Percentiles rank a stretch among this genome's conserved stretches.
phyloP scores from a whole-genome alignment of 2,888 invertebrate species.

The Drosophila nr. medialis region DNA sequence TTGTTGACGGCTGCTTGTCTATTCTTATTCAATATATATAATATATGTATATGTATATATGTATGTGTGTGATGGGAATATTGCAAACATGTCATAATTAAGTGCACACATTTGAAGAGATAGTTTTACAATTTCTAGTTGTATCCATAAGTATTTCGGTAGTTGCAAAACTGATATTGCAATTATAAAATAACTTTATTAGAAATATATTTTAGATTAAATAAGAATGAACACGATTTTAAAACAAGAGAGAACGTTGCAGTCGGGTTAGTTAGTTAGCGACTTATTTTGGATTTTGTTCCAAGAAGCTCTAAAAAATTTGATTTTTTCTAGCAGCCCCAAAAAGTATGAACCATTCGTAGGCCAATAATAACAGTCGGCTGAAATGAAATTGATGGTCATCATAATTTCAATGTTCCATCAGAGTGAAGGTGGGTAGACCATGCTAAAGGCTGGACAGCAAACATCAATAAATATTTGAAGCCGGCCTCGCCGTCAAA shows the following conservation, averaged over 20 bases:
- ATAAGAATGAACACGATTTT: too few species aligned
- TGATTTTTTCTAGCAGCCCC: not conserved
- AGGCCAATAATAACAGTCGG: conserved; percentile 11
- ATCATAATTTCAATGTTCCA: conserved; percentile 40
- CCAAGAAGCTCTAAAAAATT: not conserved
- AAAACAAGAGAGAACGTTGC: too few species aligned
- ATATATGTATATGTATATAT: not conserved
- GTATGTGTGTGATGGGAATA: conserved; percentile 13
- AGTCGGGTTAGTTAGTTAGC: too few species aligned
- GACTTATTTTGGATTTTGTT: not conserved
- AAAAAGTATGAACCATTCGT: conserved; percentile 11
- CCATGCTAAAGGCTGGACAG: conserved; percentile 11
- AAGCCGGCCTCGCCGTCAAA: conserved; percentile 14
- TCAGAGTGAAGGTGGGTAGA: not conserved
- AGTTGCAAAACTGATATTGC: not conserved
- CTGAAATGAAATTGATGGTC: conserved; percentile 52
- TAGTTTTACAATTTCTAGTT: conserved; percentile 1
- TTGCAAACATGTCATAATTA: conserved; percentile 16
- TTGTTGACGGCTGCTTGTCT: conserved; percentile 35
- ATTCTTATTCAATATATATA: conserved; percentile 3
- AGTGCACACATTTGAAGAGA: not conserved
- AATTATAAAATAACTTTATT: not conserved
- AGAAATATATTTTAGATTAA: not conserved
- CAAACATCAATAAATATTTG: conserved; percentile 54
- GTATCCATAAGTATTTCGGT: not conserved